Evolutionary conservation across 2,888 invertebrate genomes (phyloP).

Genomic region (Amphipyra tragopoginis): DNA sequence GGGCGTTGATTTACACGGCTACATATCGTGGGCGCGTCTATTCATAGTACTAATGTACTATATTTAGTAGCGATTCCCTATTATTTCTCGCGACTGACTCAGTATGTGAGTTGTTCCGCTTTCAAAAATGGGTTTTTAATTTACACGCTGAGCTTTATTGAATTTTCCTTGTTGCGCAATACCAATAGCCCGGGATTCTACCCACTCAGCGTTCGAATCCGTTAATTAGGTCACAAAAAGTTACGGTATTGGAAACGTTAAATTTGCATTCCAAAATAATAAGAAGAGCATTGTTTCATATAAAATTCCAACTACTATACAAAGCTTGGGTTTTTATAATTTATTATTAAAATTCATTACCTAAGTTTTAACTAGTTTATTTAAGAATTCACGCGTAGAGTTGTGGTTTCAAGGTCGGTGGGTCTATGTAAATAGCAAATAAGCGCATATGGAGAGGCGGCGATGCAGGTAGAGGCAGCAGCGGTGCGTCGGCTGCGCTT

Average conservation of each 20-base stretch:
- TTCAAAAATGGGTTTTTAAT: constrained; percentile 68
- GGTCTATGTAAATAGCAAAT: constrained; percentile 59
- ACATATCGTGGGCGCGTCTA: constrained; percentile 85
- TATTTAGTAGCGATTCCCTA: constrained; percentile 88
- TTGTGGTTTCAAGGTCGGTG: constrained; percentile 56
- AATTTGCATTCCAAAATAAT: constrained; percentile 5
- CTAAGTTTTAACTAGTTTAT: constrained; percentile 1
- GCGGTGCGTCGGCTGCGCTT: constrained; percentile 68
- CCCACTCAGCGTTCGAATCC: constrained; percentile 12
- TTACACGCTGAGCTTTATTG: constrained; percentile 17
- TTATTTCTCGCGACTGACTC: constrained; percentile 86
- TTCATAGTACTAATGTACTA: constrained; percentile 88
- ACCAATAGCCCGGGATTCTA: constrained; percentile 1
- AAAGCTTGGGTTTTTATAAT: constrained; percentile 4
- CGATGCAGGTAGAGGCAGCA: constrained; percentile 59
- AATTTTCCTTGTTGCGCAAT: constrained; percentile 19
- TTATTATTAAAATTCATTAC: constrained; percentile 9
- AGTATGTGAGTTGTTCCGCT: constrained; percentile 79
- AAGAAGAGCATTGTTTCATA: not conserved
- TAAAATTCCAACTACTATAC: not conserved
- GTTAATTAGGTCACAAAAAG: constrained; percentile 38
- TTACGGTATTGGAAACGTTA: not conserved
- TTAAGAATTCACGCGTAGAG: constrained; percentile 40
- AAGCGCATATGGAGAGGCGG: constrained; percentile 57
- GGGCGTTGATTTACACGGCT: constrained; percentile 86